These are phyloP conservation scores for Pluvialis apricaria DNA, from an alignment of 2,113 vertebrate species.

Conservation along the genomic window DNA sequence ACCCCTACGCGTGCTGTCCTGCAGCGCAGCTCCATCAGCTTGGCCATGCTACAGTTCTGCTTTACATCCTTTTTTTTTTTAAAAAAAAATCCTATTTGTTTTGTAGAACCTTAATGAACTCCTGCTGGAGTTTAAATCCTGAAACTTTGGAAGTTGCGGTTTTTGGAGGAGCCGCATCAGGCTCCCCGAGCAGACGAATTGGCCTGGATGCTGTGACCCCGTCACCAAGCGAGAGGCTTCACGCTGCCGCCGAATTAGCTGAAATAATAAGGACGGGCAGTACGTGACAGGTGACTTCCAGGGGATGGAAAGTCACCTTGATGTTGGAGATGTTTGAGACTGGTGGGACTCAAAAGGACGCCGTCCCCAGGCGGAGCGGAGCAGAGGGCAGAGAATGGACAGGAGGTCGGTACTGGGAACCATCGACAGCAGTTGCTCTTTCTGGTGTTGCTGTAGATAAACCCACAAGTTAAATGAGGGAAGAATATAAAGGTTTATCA, in stretches of 20 bases:
- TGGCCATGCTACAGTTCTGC: neutral
- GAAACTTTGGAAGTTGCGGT: accelerated
- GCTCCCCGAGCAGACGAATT: neutral
- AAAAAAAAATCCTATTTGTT: neutral
- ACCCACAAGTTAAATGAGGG: no score
- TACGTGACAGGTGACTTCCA: neutral
- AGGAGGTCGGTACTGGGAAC: neutral
- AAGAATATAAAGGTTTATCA: neutral
- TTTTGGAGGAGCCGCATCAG: neutral
- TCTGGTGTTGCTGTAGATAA: neutral
- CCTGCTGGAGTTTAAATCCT: neutral
- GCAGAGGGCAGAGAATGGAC: neutral
- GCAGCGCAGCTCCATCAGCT: neutral
- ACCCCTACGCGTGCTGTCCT: no score
- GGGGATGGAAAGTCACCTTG: neutral
- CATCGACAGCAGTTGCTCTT: neutral
- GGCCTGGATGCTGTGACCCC: accelerated
- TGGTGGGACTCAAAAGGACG: neutral
- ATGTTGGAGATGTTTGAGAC: neutral
- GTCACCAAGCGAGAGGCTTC: neutral
- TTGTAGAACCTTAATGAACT: neutral
- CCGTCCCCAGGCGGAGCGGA: accelerated
- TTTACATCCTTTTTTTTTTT: neutral
- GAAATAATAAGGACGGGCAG: neutral
- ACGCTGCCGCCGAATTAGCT: neutral